A percentile compares a stretch with the other conserved stretches of the same genome.
These are phyloP conservation scores for Tetramorium simillimum DNA, from an alignment of 1,140 invertebrate genomes.

Conservation along the genomic window DNA sequence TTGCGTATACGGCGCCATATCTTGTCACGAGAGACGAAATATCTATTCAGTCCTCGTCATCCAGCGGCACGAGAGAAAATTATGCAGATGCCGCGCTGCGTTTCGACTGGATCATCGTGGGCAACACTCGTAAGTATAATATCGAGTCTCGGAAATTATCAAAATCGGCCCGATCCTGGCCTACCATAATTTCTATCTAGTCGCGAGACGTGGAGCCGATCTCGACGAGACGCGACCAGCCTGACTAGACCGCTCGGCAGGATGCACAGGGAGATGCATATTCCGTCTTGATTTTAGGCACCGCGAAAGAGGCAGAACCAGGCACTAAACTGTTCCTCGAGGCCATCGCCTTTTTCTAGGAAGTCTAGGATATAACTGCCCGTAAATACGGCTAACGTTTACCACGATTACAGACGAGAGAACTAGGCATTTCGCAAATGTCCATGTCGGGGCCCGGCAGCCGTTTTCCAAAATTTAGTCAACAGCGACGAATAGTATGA, in stretches of 20 bases:
- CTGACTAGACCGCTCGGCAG: not conserved
- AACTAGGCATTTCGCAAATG: not conserved
- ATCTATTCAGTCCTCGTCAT: conserved; percentile 7
- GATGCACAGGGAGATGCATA: conserved; percentile 69
- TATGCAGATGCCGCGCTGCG: conserved; percentile 75
- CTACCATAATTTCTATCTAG: conserved; percentile 60
- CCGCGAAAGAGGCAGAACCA: conserved; percentile 27
- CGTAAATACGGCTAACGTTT: conserved; percentile 60
- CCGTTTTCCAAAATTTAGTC: not conserved
- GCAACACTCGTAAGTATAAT: conserved; percentile 71
- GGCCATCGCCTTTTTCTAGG: conserved; percentile 68
- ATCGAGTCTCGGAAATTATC: conserved; percentile 73
- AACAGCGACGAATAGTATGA: not conserved
- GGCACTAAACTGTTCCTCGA: conserved; percentile 63
- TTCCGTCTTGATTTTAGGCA: conserved; percentile 56
- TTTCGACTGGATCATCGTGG: conserved; percentile 67
- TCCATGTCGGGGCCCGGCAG: not conserved
- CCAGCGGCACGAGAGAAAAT: conserved; percentile 61
- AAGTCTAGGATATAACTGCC: conserved; percentile 66
- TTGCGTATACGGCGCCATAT: not conserved
- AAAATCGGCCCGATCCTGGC: conserved; percentile 68
- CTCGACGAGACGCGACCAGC: conserved; percentile 25
- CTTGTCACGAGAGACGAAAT: conserved; percentile 43
- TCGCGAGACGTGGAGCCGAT: conserved; percentile 54
- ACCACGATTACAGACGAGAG: conserved; percentile 37